A percentile compares a stretch with the other conserved stretches of the same genome.
Conservation (phyloP, 1,140 invertebrate species). For the Drosophila simulans region DNA sequence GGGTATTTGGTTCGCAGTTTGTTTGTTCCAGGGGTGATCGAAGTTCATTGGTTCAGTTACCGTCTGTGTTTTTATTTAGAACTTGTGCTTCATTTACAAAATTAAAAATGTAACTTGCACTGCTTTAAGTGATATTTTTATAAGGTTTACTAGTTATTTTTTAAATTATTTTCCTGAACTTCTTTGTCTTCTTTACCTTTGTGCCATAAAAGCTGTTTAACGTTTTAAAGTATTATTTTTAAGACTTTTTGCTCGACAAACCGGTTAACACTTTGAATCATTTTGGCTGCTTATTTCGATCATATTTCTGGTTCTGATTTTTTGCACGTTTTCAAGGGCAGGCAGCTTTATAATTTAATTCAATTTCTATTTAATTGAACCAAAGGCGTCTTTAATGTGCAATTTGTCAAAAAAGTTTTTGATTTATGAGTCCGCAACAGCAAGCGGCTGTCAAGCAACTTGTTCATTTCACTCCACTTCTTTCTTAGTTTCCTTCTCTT, state of each 20-base stretch:
- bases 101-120: neutral
- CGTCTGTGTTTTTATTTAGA: neutral
- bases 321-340: conserved; percentile 12
- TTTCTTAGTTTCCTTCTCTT: conserved; percentile 12
- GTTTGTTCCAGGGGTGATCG: conserved; percentile 4
- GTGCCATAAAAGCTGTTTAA: conserved; percentile 61
- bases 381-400: conserved; percentile 72
- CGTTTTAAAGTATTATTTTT: conserved; percentile 60
- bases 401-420: conserved; percentile 81
- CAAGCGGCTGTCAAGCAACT: conserved; percentile 59
- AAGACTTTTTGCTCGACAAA: conserved; percentile 20
- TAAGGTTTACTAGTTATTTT: conserved; percentile 10
- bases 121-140: neutral
- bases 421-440: conserved; percentile 70
- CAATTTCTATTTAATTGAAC: conserved; percentile 51
- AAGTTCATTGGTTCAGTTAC: conserved; percentile 39
- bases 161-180: too few relatives aligned
- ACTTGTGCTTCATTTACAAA: neutral
- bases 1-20: conserved; percentile 8
- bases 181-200: conserved; percentile 12
- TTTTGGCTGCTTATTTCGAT: conserved; percentile 20
- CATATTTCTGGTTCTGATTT: conserved; percentile 5
- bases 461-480: conserved; percentile 13
- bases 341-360: conserved; percentile 38
- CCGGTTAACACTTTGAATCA: conserved; percentile 6